These are phyloP conservation scores for Ornithoptera priamus DNA, from an alignment of 2,888 invertebrate genomes.

Conservation along the genomic window DNA sequence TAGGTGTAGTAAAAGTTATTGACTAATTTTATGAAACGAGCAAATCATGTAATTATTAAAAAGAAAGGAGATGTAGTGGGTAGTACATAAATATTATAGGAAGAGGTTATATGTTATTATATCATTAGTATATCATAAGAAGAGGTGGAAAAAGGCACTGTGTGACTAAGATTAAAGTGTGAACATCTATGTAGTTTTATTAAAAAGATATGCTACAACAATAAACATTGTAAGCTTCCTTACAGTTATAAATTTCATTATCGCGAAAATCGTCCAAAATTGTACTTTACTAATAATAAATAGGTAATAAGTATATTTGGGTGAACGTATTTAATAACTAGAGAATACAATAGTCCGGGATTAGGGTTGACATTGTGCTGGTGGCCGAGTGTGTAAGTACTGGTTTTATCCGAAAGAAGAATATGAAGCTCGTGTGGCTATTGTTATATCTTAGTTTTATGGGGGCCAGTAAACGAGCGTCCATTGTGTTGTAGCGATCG, in stretches of 20 bases:
- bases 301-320: slow-evolving; percentile 11
- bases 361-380: slow-evolving; percentile 50
- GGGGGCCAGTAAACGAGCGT: slow-evolving; percentile 58
- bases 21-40: no score
- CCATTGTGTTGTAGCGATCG: slow-evolving; percentile 62
- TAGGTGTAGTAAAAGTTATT: no score
- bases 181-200: no score
- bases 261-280: not conserved
- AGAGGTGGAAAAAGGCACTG: no score
- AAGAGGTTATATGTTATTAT: no score
- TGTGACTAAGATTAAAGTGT: no score
- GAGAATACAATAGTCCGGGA: slow-evolving; percentile 45
- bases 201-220: no score
- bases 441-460: slow-evolving; percentile 68
- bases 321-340: slow-evolving; percentile 32
- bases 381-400: slow-evolving; percentile 42
- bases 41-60: no score
- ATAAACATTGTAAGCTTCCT: slow-evolving; percentile 2
- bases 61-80: no score
- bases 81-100: no score
- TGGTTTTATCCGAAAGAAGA: slow-evolving; percentile 43
- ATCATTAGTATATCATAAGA: no score
- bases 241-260: not conserved
- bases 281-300: slow-evolving; percentile 13
- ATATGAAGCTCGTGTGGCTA: slow-evolving; percentile 47